Percentiles rank a stretch among this genome's conserved stretches.
Conservation (phyloP, 2,797 vertebrate species). For the Coregonus ussuriensis region DNA sequence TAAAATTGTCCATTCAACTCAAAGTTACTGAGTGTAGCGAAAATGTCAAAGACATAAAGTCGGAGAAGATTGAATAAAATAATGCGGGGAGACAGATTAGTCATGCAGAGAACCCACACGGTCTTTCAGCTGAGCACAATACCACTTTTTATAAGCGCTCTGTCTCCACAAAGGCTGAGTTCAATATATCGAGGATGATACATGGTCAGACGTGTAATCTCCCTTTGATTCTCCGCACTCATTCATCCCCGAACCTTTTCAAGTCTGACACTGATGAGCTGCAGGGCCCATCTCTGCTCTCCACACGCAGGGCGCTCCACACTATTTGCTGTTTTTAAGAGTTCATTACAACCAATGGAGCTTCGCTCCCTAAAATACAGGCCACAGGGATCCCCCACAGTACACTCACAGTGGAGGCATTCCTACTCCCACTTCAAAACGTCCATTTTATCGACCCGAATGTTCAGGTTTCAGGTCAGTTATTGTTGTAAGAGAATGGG, state of each 20-base stretch:
- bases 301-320: background rate
- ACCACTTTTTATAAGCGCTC: slow-evolving; percentile 98
- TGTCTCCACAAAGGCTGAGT: slow-evolving; percentile 98
- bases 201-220: slow-evolving; percentile 99
- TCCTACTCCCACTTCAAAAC: slow-evolving; percentile 46
- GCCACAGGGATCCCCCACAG: background rate
- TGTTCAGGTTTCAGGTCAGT: slow-evolving; percentile 54
- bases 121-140: slow-evolving; percentile 96
- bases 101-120: slow-evolving; percentile 99
- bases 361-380: background rate
- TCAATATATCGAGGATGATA: slow-evolving; percentile 99
- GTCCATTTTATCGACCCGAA: slow-evolving; percentile 59
- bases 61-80: slow-evolving; percentile 99
- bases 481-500: slow-evolving; percentile 61
- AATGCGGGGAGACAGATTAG: slow-evolving; percentile 99
- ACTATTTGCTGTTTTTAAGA: slow-evolving; percentile 1
- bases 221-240: slow-evolving; percentile 96
- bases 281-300: slow-evolving; percentile 66
- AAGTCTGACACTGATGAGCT: slow-evolving; percentile 98
- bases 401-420: slow-evolving; percentile 50
- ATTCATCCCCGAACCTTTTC: slow-evolving; percentile 97
- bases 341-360: slow-evolving; percentile 8
- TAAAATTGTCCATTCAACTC: slow-evolving; percentile 99
- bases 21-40: slow-evolving; percentile 99
- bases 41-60: slow-evolving; percentile 99